These are phyloP conservation scores for Polietes domitor DNA, from an alignment of 2,888 invertebrate genomes.

Conservation along the genomic window DNA sequence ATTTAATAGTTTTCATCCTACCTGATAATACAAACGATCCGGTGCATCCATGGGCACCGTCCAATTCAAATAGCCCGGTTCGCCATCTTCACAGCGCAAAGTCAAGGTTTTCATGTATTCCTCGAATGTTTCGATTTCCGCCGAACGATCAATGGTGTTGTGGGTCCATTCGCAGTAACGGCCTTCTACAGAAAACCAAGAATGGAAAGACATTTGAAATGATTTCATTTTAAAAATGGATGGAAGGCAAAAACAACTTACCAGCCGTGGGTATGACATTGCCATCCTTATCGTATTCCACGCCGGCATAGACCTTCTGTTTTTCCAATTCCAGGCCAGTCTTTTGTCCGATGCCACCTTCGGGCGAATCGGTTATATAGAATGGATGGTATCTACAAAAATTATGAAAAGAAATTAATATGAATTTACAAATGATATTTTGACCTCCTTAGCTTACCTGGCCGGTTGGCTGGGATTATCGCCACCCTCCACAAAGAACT, in stretches of 20 bases:
- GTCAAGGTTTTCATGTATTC: conserved; percentile 89
- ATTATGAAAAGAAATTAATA: neutral
- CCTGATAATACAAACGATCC: conserved; percentile 93
- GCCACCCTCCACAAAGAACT: conserved; percentile 93
- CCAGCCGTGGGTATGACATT: conserved; percentile 91
- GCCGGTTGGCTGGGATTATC: conserved; percentile 90
- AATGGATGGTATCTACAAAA: conserved; percentile 90
- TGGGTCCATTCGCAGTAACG: conserved; percentile 94
- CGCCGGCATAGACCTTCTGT: conserved; percentile 91
- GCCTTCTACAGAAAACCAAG: conserved; percentile 84
- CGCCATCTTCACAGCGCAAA: conserved; percentile 89
- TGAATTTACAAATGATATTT: too few relatives aligned
- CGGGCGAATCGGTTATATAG: conserved; percentile 92
- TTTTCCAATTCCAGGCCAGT: conserved; percentile 85
- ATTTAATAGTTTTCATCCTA: too few relatives aligned
- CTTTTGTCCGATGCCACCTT: conserved; percentile 93
- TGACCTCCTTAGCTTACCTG: conserved; percentile 81
- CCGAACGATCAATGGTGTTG: conserved; percentile 88
- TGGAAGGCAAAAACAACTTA: conserved; percentile 74
- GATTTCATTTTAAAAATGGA: too few relatives aligned
- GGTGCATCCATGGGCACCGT: conserved; percentile 93
- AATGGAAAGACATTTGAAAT: neutral
- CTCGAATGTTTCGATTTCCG: conserved; percentile 88
- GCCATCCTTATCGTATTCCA: conserved; percentile 88
- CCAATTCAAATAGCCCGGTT: conserved; percentile 90